phyloP scores from a whole-genome alignment of 2,797 vertebrate genomes.

The Furcifer pardalis region DNA sequence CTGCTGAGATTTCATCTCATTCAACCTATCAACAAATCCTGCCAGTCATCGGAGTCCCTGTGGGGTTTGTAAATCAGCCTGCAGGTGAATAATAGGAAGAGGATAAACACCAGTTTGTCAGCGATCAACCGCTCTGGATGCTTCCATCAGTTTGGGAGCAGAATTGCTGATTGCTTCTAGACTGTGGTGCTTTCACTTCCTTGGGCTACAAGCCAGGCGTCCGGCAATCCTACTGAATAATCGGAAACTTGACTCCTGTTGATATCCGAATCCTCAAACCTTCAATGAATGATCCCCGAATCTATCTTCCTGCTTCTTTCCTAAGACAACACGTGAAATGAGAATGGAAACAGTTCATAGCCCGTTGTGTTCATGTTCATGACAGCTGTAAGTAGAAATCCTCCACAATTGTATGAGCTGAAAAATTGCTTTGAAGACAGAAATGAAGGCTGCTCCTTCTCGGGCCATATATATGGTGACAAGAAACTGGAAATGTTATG shows the following conservation, averaged over 20 bases:
- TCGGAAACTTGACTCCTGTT: background rate
- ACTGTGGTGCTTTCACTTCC: background rate
- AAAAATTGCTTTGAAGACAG: background rate
- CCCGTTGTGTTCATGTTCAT: too few relatives aligned
- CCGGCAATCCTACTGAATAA: background rate
- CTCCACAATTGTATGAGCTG: background rate
- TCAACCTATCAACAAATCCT: background rate
- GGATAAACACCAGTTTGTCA: background rate
- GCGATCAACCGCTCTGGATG: background rate
- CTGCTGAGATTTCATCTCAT: background rate
- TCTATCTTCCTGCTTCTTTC: background rate
- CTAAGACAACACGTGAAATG: background rate
- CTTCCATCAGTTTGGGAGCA: background rate
- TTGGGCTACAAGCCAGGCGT: background rate
- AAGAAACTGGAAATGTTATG: too few relatives aligned
- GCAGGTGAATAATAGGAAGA: background rate
- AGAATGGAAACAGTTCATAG: background rate
- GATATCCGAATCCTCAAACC: background rate
- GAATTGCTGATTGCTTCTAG: background rate
- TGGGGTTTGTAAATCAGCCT: background rate
- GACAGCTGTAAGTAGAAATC: background rate
- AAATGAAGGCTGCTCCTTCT: background rate
- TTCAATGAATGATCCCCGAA: accelerated
- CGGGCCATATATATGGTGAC: too few relatives aligned
- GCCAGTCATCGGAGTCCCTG: background rate